Percentiles rank a stretch among this genome's conserved stretches.
phyloP scores from a whole-genome alignment of 2,797 vertebrate genomes.

The Carduelis carduelis region DNA sequence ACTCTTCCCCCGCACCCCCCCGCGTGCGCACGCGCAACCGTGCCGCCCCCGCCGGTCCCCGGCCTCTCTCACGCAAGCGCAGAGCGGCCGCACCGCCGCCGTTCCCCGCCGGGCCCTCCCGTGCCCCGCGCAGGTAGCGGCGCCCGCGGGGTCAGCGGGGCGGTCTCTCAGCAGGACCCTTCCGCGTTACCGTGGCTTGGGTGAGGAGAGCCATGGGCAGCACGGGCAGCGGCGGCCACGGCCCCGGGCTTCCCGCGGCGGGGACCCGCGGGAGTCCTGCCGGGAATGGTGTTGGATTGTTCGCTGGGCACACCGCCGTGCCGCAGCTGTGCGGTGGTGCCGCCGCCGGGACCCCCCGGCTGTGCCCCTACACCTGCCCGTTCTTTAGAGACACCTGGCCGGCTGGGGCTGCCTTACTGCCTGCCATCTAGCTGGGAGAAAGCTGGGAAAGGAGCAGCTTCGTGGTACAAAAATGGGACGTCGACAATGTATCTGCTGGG shows the following conservation, averaged over 20 bases:
- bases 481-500: neutral
- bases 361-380: accelerated
- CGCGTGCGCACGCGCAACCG: neutral
- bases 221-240: neutral
- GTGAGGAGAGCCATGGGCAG: neutral
- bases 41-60: neutral
- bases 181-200: neutral
- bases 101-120: neutral
- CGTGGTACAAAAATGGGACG: neutral
- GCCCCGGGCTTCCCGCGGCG: too few relatives aligned
- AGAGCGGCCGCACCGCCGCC: neutral
- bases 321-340: accelerated
- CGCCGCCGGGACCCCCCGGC: neutral
- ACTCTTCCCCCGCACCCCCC: neutral
- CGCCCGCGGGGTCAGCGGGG: too few relatives aligned
- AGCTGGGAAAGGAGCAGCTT: neutral
- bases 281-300: accelerated
- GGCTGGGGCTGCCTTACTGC: neutral
- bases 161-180: neutral
- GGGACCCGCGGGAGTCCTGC: accelerated
- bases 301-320: accelerated
- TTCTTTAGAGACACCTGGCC: accelerated
- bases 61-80: neutral
- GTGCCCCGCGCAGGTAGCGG: neutral
- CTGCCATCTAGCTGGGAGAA: neutral